These are phyloP conservation scores for Acanthurus lineatus DNA, from an alignment of 2,797 vertebrate genomes.

Conservation along the genomic window DNA sequence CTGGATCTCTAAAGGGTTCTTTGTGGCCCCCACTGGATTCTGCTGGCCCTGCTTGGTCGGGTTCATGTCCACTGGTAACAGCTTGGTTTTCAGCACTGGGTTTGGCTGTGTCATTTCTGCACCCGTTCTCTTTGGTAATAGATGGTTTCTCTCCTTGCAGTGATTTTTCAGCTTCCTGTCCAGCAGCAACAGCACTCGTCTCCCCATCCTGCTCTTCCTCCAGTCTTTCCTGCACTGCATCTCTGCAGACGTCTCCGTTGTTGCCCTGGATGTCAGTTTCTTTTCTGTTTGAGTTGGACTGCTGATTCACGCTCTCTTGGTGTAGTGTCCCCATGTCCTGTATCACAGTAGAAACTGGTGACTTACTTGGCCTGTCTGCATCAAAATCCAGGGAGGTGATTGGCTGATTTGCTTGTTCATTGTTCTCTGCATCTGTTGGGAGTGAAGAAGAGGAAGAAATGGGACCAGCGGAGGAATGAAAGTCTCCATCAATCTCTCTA, in stretches of 20 bases:
- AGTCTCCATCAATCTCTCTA: background rate
- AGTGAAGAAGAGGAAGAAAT: background rate
- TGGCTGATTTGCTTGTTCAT: slow-evolving; percentile 2
- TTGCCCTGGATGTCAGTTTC: background rate
- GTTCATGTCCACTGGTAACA: background rate
- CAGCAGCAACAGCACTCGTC: background rate
- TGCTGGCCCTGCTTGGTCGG: background rate
- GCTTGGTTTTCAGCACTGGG: background rate
- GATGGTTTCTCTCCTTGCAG: slow-evolving; percentile 6
- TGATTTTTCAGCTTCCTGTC: background rate
- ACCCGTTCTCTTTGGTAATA: slow-evolving; percentile 2
- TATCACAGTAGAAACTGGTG: background rate
- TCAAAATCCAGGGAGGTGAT: background rate
- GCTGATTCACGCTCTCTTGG: background rate
- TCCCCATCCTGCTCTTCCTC: background rate
- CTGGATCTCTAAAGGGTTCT: slow-evolving; percentile 10
- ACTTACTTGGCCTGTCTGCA: background rate
- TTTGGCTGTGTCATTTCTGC: slow-evolving; percentile 52
- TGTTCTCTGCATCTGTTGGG: background rate
- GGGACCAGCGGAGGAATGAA: background rate
- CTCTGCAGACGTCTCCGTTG: background rate
- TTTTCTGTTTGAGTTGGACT: background rate
- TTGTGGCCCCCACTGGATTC: slow-evolving; percentile 18
- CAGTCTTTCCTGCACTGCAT: background rate
- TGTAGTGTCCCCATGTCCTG: background rate